A percentile compares a stretch with the other conserved stretches of the same genome.
These are phyloP conservation scores for Lasioglossum marginatum DNA, from an alignment of 2,888 invertebrate species.

Conservation along the genomic window DNA sequence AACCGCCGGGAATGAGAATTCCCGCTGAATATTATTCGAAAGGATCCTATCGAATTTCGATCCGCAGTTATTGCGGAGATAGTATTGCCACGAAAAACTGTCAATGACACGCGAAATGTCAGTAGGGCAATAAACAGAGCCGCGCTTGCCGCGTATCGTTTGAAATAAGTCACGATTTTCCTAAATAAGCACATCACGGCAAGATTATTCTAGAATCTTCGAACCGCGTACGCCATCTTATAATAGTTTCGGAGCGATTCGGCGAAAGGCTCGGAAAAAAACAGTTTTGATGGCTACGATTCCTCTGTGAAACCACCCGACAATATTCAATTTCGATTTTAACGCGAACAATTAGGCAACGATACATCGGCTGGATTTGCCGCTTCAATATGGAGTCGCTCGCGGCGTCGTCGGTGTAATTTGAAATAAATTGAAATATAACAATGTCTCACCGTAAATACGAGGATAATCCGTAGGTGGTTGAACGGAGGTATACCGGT, in stretches of 20 bases:
- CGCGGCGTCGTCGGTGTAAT: not conserved
- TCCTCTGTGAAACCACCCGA: not conserved
- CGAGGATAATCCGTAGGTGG: constrained; percentile 80
- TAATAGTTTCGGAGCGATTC: not conserved
- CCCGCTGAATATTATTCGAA: not conserved
- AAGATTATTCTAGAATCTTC: constrained; percentile 45
- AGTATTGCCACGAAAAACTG: constrained; percentile 1
- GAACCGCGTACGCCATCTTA: constrained; percentile 17
- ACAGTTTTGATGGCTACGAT: too few species aligned
- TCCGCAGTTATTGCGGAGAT: not conserved
- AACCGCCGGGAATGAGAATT: not conserved
- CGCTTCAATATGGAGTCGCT: not conserved
- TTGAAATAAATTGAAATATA: not conserved
- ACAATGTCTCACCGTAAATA: constrained; percentile 77
- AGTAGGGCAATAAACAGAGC: constrained; percentile 46
- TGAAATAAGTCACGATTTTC: constrained; percentile 30
- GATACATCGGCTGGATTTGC: not conserved
- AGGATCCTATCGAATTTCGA: not conserved
- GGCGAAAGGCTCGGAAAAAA: not conserved
- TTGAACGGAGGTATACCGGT: constrained; percentile 69
- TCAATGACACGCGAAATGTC: constrained; percentile 25
- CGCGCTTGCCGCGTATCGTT: constrained; percentile 7
- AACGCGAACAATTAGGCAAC: not conserved
- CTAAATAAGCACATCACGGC: constrained; percentile 10
- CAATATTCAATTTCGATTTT: not conserved